phyloP scores from a whole-genome alignment of 2,888 invertebrate genomes.

The Xanthostigma xanthostigma region DNA sequence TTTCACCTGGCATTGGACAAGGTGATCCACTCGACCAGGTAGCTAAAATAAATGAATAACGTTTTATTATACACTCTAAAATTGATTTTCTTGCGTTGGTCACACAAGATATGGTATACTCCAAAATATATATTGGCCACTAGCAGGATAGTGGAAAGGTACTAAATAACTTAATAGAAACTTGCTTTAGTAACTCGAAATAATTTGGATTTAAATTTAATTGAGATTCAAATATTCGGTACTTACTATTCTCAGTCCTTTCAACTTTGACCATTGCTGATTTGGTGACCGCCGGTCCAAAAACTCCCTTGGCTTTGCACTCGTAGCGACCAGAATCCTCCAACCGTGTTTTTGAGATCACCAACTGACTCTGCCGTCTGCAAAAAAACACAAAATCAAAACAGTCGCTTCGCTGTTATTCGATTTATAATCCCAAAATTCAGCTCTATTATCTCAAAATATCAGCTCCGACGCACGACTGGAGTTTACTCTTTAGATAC shows the following conservation, averaged over 20 bases:
- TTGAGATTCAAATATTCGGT: not conserved
- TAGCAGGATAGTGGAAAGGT: too few relatives aligned
- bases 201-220: not conserved
- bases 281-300: conserved; percentile 4
- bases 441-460: too few relatives aligned
- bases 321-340: conserved; percentile 5
- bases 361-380: conserved; percentile 4
- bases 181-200: not conserved
- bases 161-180: too few relatives aligned
- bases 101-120: too few relatives aligned
- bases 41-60: too few relatives aligned
- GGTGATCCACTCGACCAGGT: too few relatives aligned
- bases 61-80: too few relatives aligned
- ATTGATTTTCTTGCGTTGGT: too few relatives aligned
- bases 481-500: too few relatives aligned
- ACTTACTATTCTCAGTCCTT: not conserved
- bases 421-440: too few relatives aligned
- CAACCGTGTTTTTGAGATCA: conserved; percentile 1
- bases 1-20: not conserved
- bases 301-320: conserved; percentile 2
- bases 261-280: conserved; percentile 1
- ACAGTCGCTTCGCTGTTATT: not conserved
- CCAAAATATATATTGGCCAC: too few relatives aligned
- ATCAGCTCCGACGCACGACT: too few relatives aligned
- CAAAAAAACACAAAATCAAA: not conserved